These are phyloP conservation scores for Cynocephalus volans DNA, from an alignment of 2,113 vertebrate species.

Conservation along the genomic window DNA sequence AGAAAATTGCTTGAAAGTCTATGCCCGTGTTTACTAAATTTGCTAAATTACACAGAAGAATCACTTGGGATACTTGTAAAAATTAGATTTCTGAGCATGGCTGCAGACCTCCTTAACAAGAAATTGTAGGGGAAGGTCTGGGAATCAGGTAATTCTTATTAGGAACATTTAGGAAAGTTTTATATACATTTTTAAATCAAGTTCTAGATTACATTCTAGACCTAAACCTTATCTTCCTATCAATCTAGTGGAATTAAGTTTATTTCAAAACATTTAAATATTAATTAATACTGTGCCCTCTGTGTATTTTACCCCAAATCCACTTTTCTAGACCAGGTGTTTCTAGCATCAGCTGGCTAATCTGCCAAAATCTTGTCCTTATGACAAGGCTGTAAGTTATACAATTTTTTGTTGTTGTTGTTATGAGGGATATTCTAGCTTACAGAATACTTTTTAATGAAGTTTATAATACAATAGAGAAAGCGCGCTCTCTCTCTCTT, in stretches of 20 bases:
- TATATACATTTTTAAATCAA: neutral
- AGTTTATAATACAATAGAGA: neutral
- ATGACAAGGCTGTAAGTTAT: neutral
- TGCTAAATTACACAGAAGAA: neutral
- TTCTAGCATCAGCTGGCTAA: neutral
- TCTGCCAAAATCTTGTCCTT: neutral
- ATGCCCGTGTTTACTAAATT: neutral
- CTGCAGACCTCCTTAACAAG: neutral
- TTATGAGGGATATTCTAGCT: neutral
- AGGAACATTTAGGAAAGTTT: neutral
- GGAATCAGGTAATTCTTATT: neutral
- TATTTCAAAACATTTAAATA: neutral
- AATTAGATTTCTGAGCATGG: neutral
- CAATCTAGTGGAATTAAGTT: neutral
- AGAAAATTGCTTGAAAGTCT: neutral
- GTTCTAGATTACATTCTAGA: neutral
- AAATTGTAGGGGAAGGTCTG: neutral
- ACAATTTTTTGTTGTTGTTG: neutral
- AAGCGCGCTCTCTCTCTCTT: neutral
- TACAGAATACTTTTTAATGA: neutral
- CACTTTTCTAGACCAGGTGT: neutral
- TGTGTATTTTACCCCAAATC: neutral
- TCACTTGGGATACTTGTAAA: neutral
- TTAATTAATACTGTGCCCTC: neutral
- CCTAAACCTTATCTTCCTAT: neutral